Percentiles rank a stretch among this genome's conserved stretches.
phyloP scores from a whole-genome alignment of 1,140 invertebrate genomes.

The Listronotus bonariensis region DNA sequence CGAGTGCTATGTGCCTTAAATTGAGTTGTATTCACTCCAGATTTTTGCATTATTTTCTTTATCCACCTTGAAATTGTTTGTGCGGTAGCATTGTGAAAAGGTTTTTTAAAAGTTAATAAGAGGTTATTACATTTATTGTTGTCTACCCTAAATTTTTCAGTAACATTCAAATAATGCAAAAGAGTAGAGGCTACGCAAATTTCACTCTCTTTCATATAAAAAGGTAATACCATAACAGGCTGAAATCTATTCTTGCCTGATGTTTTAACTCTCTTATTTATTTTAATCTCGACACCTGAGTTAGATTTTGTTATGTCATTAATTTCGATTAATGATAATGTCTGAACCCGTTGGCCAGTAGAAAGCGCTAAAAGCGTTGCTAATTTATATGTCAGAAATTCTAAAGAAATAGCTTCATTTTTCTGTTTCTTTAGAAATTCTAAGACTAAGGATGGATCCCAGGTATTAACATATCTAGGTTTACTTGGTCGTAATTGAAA shows the following conservation, averaged over 20 bases:
- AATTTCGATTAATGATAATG: constrained; percentile 21
- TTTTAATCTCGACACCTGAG: constrained; percentile 15
- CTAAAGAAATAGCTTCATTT: constrained; percentile 13
- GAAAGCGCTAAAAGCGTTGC: constrained; percentile 39
- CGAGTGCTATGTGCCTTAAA: constrained; percentile 40
- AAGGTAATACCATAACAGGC: constrained; percentile 22
- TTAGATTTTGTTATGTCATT: background rate
- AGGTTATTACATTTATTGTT: background rate
- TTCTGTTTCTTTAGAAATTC: constrained; percentile 25
- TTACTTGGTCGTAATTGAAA: constrained; percentile 29
- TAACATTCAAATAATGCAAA: constrained; percentile 5
- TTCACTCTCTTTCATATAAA: constrained; percentile 3
- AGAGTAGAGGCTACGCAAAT: constrained; percentile 7
- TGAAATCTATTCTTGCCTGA: constrained; percentile 17
- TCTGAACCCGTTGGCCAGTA: constrained; percentile 38
- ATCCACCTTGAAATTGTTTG: background rate
- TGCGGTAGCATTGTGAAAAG: background rate
- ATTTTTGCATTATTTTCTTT: background rate
- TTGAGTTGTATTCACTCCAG: constrained; percentile 35
- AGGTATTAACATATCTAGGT: constrained; percentile 41
- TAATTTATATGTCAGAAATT: constrained; percentile 37
- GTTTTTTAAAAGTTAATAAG: constrained; percentile 16
- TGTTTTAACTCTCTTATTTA: constrained; percentile 32
- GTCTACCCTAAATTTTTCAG: background rate
- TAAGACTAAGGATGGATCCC: constrained; percentile 42